phyloP scores from a whole-genome alignment of 2,113 vertebrate species.

The Chloropsis cyanopogon region DNA sequence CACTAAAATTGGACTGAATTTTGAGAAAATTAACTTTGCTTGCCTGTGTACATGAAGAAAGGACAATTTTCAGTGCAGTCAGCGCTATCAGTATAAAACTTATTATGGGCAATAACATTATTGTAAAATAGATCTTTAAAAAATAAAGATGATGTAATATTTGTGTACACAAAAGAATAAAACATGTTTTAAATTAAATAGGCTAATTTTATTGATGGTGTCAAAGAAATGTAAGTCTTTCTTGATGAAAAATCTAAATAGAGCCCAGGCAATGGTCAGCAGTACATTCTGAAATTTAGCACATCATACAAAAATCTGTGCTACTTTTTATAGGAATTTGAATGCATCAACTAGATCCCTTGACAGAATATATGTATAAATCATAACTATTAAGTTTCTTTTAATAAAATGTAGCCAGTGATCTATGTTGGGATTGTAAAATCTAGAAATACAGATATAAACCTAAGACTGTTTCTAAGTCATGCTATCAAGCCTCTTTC shows the following conservation, averaged over 20 bases:
- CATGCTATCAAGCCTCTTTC: neutral
- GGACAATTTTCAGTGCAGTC: neutral
- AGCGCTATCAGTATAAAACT: neutral
- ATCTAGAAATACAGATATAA: neutral
- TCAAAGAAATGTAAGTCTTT: neutral
- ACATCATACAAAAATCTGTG: neutral
- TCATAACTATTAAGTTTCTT: neutral
- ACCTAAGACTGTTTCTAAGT: neutral
- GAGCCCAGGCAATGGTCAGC: neutral
- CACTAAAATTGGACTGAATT: neutral
- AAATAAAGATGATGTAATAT: slow-evolving; percentile 42
- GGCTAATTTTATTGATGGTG: neutral
- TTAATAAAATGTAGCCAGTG: neutral
- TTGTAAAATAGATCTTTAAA: slow-evolving; percentile 20
- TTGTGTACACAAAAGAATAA: neutral
- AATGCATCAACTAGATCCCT: neutral
- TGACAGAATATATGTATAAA: neutral
- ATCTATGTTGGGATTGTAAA: neutral
- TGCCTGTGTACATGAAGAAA: neutral
- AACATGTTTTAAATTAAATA: neutral
- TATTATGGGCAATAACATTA: slow-evolving; percentile 16
- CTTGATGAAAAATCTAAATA: slow-evolving; percentile 1
- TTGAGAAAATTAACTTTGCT: neutral
- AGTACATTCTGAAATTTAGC: neutral
- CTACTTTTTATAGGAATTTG: neutral